Evolutionary conservation across 2,797 vertebrate genomes (phyloP).

Genomic region (Anguilla pacifica): DNA sequence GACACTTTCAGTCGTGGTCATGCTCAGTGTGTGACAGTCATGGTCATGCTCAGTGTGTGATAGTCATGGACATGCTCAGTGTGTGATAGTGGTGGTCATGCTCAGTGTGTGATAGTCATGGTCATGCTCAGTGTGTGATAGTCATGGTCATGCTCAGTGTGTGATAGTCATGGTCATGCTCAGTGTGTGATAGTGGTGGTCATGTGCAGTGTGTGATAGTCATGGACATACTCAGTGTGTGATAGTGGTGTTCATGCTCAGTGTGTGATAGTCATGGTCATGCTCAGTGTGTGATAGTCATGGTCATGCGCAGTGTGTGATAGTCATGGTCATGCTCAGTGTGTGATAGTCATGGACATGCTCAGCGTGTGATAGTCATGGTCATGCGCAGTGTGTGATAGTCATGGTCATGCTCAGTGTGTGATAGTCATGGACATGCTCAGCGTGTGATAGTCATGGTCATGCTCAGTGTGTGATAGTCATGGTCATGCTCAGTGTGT

Average conservation of each 20-base stretch:
- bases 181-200: not conserved
- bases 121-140: not conserved
- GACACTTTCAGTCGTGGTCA: not conserved
- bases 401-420: not conserved
- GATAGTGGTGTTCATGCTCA: not conserved
- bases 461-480: not conserved
- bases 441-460: not conserved
- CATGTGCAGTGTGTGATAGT: not conserved
- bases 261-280: not conserved
- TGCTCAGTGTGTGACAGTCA: too few species aligned
- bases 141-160: not conserved
- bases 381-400: not conserved
- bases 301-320: not conserved
- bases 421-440: not conserved
- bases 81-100: not conserved
- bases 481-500: not conserved
- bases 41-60: not conserved
- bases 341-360: not conserved
- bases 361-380: not conserved
- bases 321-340: not conserved
- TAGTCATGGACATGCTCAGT: not conserved
- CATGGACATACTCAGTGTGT: not conserved
- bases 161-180: not conserved
- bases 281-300: not conserved
- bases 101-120: not conserved